Evolutionary conservation across 2,797 vertebrate genomes (phyloP).

Genomic region (Pipistrellus kuhlii): DNA sequence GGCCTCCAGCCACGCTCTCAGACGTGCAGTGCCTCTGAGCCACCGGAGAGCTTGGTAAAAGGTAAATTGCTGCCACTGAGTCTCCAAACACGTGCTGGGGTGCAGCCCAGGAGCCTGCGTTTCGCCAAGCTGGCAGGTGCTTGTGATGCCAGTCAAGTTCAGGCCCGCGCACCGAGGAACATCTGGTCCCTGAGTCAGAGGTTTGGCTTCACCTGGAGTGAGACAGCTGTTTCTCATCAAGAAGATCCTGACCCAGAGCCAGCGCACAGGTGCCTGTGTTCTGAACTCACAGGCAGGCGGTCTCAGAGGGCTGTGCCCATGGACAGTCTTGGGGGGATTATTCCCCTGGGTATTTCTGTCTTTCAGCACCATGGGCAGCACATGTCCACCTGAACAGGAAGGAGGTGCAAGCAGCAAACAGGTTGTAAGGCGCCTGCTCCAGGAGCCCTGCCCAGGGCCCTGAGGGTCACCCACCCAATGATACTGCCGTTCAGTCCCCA

Average conservation of each 20-base stretch:
- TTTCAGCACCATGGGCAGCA: background rate
- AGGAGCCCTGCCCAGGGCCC: background rate
- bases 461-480: background rate
- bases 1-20: background rate
- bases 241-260: background rate
- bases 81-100: background rate
- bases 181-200: background rate
- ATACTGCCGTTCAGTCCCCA: background rate
- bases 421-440: no score
- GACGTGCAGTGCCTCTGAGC: background rate
- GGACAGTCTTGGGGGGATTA: background rate
- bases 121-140: background rate
- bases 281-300: background rate
- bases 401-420: background rate
- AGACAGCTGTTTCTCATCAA: background rate
- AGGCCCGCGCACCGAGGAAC: background rate
- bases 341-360: no score
- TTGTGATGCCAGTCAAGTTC: background rate
- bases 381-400: background rate
- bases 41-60: background rate
- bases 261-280: background rate
- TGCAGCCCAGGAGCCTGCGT: background rate
- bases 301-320: background rate
- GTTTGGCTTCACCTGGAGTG: background rate
- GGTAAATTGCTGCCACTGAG: background rate